Percentiles rank a stretch among this genome's conserved stretches.
Conservation (phyloP, 2,888 invertebrate genomes). For the Neocrepidodera transversa region DNA sequence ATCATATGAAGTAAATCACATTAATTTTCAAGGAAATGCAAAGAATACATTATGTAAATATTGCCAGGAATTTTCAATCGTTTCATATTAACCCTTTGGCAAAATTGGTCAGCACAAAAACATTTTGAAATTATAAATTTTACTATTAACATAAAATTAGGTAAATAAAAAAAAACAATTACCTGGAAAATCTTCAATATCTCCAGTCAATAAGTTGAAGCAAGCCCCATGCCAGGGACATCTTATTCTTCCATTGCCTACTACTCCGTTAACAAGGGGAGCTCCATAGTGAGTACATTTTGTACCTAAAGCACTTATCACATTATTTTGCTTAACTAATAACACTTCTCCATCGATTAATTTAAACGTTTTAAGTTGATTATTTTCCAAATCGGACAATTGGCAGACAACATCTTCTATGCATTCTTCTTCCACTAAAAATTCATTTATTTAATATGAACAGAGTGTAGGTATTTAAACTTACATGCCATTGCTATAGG, state of each 20-base stretch:
- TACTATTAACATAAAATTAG: too few species aligned
- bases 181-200: slow-evolving; percentile 86
- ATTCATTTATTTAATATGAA: not conserved
- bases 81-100: not conserved
- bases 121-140: too few species aligned
- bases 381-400: slow-evolving; percentile 73
- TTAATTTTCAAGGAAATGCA: too few species aligned
- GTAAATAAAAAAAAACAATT: not conserved
- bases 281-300: slow-evolving; percentile 96
- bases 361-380: slow-evolving; percentile 80
- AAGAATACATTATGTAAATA: not conserved
- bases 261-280: slow-evolving; percentile 79
- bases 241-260: slow-evolving; percentile 82
- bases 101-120: not conserved
- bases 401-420: slow-evolving; percentile 77
- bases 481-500: not conserved
- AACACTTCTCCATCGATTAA: slow-evolving; percentile 78
- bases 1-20: too few species aligned
- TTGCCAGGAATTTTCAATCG: not conserved
- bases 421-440: slow-evolving; percentile 58
- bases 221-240: slow-evolving; percentile 98
- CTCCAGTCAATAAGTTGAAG: slow-evolving; percentile 86
- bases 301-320: slow-evolving; percentile 81
- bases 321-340: slow-evolving; percentile 83
- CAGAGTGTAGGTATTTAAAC: not conserved